phyloP scores from a whole-genome alignment of 2,113 vertebrate species.

The Parotia lawesii region DNA sequence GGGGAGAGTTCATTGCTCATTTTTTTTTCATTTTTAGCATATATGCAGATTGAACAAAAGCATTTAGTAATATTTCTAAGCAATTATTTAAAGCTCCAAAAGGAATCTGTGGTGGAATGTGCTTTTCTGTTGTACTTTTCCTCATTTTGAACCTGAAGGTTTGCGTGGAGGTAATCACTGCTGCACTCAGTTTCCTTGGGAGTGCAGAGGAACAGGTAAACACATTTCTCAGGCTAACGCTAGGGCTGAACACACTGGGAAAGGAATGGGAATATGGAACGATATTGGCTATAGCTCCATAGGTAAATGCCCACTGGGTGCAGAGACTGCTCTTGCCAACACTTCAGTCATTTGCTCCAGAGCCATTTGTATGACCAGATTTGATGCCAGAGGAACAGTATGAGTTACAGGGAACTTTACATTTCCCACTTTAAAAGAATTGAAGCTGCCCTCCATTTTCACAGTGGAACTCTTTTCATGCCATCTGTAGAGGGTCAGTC shows the following conservation, averaged over 20 bases:
- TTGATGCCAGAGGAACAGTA: not conserved
- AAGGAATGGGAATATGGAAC: not conserved
- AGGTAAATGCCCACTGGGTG: not conserved
- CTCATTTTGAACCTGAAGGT: not conserved
- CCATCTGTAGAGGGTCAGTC: not conserved
- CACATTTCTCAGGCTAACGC: not conserved
- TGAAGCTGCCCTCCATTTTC: not conserved
- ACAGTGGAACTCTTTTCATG: not conserved
- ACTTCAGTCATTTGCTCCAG: not conserved
- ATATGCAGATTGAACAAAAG: not conserved
- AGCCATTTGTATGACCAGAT: not conserved
- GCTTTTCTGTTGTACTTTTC: not conserved
- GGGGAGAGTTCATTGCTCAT: rapidly evolving
- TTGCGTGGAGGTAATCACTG: not conserved
- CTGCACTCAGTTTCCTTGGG: not conserved
- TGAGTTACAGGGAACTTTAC: not conserved
- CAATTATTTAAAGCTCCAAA: not conserved
- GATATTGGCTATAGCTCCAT: not conserved
- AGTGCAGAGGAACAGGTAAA: not conserved
- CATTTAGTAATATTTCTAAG: not conserved
- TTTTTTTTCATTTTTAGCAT: not conserved
- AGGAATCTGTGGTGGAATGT: not conserved
- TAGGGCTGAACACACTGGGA: not conserved
- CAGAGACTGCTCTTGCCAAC: not conserved
- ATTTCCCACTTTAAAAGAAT: not conserved